phyloP scores from a whole-genome alignment of 2,888 invertebrate genomes.

The Cataglyphis rosenhaueri region DNA sequence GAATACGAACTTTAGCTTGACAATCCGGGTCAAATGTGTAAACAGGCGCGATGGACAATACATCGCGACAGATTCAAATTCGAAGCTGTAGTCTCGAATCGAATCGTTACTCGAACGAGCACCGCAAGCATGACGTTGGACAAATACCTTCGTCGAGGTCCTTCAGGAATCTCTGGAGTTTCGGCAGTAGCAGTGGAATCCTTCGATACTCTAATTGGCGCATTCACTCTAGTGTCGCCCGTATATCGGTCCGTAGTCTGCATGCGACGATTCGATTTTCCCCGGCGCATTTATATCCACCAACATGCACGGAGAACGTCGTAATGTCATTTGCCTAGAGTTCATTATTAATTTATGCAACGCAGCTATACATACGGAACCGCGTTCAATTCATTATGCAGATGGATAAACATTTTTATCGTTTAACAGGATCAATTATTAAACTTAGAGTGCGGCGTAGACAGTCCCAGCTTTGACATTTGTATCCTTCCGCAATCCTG shows the following conservation, averaged over 20 bases:
- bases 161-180: conserved; percentile 83
- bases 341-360: conserved; percentile 21
- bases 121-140: conserved; percentile 81
- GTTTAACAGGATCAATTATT: conserved; percentile 8
- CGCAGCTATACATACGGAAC: not conserved
- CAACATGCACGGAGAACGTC: conserved; percentile 57
- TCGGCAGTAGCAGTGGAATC: conserved; percentile 81
- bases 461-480: conserved; percentile 62
- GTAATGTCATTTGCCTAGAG: conserved; percentile 15
- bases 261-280: conserved; percentile 72
- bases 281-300: conserved; percentile 54
- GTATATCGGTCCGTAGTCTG: conserved; percentile 71
- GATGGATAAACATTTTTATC: not conserved
- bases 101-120: conserved; percentile 79
- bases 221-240: conserved; percentile 79
- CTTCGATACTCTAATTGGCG: conserved; percentile 83
- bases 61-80: conserved; percentile 70
- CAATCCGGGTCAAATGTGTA: conserved; percentile 75
- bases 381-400: not conserved
- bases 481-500: conserved; percentile 75
- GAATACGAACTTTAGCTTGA: conserved; percentile 61
- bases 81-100: conserved; percentile 76
- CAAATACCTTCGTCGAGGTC: conserved; percentile 82
- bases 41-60: conserved; percentile 74
- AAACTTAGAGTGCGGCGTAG: not conserved